Conservation (phyloP, 2,888 invertebrate genomes). For the Eucera pruinosa region DNA sequence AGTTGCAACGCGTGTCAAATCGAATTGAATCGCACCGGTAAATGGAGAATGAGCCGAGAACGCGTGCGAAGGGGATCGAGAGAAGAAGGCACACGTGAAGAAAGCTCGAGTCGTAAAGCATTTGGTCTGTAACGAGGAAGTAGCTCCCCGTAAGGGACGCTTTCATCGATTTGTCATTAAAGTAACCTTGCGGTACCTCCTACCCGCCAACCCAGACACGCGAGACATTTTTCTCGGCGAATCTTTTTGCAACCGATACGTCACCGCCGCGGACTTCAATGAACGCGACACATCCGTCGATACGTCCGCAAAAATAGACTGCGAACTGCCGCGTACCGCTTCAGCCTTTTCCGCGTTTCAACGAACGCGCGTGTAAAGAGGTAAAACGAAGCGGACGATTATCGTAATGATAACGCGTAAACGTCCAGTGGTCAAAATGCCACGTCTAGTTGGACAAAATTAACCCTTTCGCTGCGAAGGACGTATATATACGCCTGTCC, state of each 20-base stretch:
- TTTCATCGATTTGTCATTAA: constrained; percentile 77
- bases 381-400: too few species aligned
- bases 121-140: constrained; percentile 38
- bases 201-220: constrained; percentile 58
- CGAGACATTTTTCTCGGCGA: constrained; percentile 58
- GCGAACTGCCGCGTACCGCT: background rate
- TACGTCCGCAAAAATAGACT: constrained; percentile 12
- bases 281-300: constrained; percentile 27
- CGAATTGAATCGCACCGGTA: too few species aligned
- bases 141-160: constrained; percentile 41
- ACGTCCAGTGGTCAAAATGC: too few species aligned
- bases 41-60: background rate
- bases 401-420: too few species aligned
- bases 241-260: constrained; percentile 27
- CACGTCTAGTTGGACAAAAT: too few species aligned
- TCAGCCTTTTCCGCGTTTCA: background rate
- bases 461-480: too few species aligned
- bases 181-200: constrained; percentile 70
- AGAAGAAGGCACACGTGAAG: constrained; percentile 25
- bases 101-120: constrained; percentile 4
- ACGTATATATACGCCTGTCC: too few species aligned
- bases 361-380: background rate
- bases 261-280: constrained; percentile 42
- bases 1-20: too few species aligned
- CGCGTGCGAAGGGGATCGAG: background rate